phyloP scores from a whole-genome alignment of 2,113 vertebrate species.

The Larimichthys crocea region DNA sequence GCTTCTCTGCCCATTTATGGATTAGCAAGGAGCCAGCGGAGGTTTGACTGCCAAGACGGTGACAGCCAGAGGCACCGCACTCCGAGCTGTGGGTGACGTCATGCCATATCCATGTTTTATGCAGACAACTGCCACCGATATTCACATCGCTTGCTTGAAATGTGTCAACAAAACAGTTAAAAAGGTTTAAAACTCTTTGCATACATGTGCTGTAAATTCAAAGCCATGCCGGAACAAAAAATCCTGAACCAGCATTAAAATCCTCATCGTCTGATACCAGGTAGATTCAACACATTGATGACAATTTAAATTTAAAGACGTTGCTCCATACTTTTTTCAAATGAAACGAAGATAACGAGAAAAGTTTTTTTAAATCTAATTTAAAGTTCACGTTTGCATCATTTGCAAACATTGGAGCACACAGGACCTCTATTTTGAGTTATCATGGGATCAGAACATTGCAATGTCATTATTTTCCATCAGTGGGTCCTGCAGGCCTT shows the following conservation, averaged over 20 bases:
- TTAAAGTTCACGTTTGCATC: constrained; percentile 57
- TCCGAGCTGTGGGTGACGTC: too few species aligned
- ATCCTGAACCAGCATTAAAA: not conserved
- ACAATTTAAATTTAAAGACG: constrained; percentile 16
- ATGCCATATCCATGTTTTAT: too few species aligned
- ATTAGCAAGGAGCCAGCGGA: too few species aligned
- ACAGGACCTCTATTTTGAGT: constrained; percentile 48
- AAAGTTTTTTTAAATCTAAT: constrained; percentile 41
- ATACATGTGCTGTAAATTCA: not conserved
- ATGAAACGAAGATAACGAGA: constrained; percentile 28
- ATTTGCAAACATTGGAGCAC: constrained; percentile 46
- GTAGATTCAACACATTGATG: constrained; percentile 9
- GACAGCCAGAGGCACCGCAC: too few species aligned
- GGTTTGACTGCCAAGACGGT: too few species aligned
- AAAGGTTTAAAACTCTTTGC: not conserved
- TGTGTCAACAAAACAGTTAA: too few species aligned
- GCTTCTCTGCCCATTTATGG: too few species aligned
- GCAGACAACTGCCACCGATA: too few species aligned
- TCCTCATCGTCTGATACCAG: not conserved
- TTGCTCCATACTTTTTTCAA: not conserved
- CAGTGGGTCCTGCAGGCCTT: constrained; percentile 23
- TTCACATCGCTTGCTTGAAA: too few species aligned
- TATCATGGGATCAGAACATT: constrained; percentile 50
- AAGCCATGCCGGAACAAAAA: not conserved
- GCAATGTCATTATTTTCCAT: constrained; percentile 56